Evolutionary conservation across 2,797 vertebrate species (phyloP).

Genomic region (Crenuchus spilurus): DNA sequence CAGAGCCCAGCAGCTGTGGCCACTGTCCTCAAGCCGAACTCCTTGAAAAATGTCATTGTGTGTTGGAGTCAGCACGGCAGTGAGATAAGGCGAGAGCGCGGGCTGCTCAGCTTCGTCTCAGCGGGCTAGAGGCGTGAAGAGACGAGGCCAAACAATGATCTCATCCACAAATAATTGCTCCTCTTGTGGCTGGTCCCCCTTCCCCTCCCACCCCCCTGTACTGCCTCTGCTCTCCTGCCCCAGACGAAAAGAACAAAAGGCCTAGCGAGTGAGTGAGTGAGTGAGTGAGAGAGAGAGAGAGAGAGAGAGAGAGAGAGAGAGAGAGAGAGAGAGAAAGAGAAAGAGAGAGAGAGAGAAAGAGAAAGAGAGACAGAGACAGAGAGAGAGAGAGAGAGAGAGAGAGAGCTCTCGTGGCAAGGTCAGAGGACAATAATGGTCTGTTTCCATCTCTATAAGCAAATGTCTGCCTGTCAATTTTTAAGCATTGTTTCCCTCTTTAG

Average conservation of each 20-base stretch:
- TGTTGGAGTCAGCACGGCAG: slow-evolving; percentile 56
- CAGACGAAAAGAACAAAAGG: slow-evolving; percentile 67
- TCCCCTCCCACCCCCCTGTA: slow-evolving; percentile 63
- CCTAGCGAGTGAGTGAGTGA: slow-evolving; percentile 38
- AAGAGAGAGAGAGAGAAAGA: not conserved
- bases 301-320: not conserved
- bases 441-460: slow-evolving; percentile 47
- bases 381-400: not conserved
- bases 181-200: slow-evolving; percentile 74
- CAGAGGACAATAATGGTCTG: slow-evolving; percentile 59
- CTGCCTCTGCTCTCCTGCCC: slow-evolving; percentile 61
- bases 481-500: slow-evolving; percentile 1
- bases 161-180: slow-evolving; percentile 84
- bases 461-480: not conserved
- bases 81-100: slow-evolving; percentile 76
- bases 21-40: slow-evolving; percentile 55
- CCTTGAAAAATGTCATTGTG: slow-evolving; percentile 66
- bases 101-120: slow-evolving; percentile 72
- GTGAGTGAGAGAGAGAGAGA: not conserved
- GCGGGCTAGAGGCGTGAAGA: slow-evolving; percentile 80
- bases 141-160: slow-evolving; percentile 84
- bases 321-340: not conserved
- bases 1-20: slow-evolving; percentile 18
- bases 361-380: not conserved
- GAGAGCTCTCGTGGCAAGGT: slow-evolving; percentile 53